Evolutionary conservation across 2,113 vertebrate genomes (phyloP).

Genomic region (Sakesphorus luctuosus): DNA sequence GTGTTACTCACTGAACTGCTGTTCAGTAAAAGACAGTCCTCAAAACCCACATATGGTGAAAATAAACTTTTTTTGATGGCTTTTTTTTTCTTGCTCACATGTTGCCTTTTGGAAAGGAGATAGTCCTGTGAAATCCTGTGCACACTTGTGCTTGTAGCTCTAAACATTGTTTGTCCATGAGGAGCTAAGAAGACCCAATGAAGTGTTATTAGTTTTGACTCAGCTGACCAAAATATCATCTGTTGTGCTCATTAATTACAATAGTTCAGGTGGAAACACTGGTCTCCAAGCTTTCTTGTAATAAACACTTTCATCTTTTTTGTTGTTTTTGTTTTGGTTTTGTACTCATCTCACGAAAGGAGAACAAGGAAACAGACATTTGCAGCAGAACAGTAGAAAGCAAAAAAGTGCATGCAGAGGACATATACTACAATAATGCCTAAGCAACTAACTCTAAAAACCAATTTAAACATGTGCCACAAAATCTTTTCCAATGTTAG

Average conservation of each 20-base stretch:
- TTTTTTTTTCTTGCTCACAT: not conserved
- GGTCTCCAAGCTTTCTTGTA: not conserved
- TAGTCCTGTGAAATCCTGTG: not conserved
- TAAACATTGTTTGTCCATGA: not conserved
- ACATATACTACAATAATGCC: not conserved
- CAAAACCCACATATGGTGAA: not conserved
- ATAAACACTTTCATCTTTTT: not conserved
- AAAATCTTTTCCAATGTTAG: not conserved
- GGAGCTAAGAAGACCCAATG: not conserved
- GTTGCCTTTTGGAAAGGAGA: not conserved
- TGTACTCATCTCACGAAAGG: not conserved
- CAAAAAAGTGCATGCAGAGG: not conserved
- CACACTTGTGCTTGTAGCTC: not conserved
- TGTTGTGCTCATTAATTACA: not conserved
- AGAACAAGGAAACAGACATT: not conserved
- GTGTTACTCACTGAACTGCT: not conserved
- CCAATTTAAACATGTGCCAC: not conserved
- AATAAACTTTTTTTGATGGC: not conserved
- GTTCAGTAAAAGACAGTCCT: not conserved
- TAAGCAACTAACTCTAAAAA: not conserved
- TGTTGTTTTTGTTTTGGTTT: not conserved
- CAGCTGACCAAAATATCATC: not conserved
- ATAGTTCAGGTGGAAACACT: not conserved
- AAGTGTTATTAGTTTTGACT: not conserved
- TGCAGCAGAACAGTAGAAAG: not conserved